Conservation (phyloP, 2,888 invertebrate genomes). For the Patella caerulea region DNA sequence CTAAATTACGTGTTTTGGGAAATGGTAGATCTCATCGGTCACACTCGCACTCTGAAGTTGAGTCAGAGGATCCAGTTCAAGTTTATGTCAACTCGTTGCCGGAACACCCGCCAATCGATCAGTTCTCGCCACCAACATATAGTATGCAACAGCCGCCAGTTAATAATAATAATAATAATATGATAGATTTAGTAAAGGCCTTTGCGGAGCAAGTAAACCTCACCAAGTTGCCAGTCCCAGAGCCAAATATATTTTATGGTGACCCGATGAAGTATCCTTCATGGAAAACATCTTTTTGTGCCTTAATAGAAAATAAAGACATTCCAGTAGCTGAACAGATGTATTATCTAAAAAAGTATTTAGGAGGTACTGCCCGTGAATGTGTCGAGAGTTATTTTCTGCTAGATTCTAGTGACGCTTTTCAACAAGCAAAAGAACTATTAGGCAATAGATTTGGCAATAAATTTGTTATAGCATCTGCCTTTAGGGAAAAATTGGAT, state of each 20-base stretch:
- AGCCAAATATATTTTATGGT: conserved; percentile 34
- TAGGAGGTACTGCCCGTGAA: conserved; percentile 30
- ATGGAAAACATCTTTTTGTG: conserved; percentile 31
- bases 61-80: no score
- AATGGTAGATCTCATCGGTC: no score
- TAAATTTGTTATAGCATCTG: conserved; percentile 32
- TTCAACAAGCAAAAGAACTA: conserved; percentile 30
- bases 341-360: conserved; percentile 34
- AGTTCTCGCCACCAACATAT: no score
- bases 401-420: conserved; percentile 30
- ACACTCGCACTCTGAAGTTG: no score
- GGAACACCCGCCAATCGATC: no score
- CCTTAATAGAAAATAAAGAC: conserved; percentile 23
- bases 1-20: not conserved
- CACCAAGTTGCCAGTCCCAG: conserved; percentile 32
- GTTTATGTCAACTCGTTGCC: no score
- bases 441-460: conserved; percentile 38
- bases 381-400: conserved; percentile 37
- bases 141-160: no score
- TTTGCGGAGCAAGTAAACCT: not conserved
- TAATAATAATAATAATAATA: no score
- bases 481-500: conserved; percentile 35
- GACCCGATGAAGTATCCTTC: conserved; percentile 34
- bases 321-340: conserved; percentile 32
- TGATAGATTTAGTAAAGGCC: no score